Evolutionary conservation across 2,888 invertebrate species (phyloP), one percentile per base, ranked within the genome.

Genomic region (Abrostola triplasia): DNA sequence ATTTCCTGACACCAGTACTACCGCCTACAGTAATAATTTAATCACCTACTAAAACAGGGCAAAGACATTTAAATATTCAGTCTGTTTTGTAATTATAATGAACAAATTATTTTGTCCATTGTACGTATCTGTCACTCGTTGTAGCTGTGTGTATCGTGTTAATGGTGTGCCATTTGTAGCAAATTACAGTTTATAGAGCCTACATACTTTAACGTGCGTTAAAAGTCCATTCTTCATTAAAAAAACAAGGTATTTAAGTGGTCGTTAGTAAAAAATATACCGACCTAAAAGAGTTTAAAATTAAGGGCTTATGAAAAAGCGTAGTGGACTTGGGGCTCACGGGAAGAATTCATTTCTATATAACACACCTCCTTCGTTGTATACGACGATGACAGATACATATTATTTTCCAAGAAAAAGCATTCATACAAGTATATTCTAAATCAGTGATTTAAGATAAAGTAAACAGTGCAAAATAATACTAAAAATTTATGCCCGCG

Each of bases 111-210:
- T 10, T 1, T 11, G 11, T 36, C 24, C 6, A 36, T 13, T 12
- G 7, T 51, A 51, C 36, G 7, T 37, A 63, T 59, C 58, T 42
- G 56, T 47, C 47, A 41, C 12, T 38, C 9, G 12, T 41, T 41
- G 56, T 40, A 37, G 24, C 57, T 9, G 57, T 60, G 59, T 67
- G 75, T 67, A 62, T 61, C 54, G 62, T 13, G 69, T 72, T 79
- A 80, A 78, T 73, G 69, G 67, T 36, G 52, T 50, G 51, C 66
- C 65, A 79, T 77, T 82, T 78, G 72, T 63, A 72, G 64, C 64
- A 74, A 73, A 70, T 75, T 73, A 61, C 77, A 48, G 44, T 63
- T 58, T 63, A 70, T 60, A 50, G 50, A 55, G 38, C 48, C 13
- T 50, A 49, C 42, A 56, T 64, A 62, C 60, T 59, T 70, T 53